Base-by-base conservation (phyloP, 2,797 vertebrate genomes). In the Alosa sapidissima region DNA sequence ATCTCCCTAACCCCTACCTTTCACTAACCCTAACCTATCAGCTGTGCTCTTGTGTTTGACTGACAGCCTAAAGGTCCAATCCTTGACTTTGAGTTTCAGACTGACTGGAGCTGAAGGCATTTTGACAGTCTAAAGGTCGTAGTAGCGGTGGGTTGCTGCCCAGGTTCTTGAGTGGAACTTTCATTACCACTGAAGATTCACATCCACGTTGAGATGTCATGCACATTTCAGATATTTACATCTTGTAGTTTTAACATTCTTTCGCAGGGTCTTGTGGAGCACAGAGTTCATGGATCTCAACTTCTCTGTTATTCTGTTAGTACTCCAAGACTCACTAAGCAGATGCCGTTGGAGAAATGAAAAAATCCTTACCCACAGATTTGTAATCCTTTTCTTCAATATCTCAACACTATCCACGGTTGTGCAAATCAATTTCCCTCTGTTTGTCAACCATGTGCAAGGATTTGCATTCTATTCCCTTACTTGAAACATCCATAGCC, bases 141-240 rank as follows among this genome's bases (percentile, higher is more conserved):
- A 58, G 2, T 54, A 21, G 19, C 16, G 19, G 55, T 58, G 55
- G 5, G 16, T 3, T 33, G 9, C 28, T 10, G 62, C 10, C 62
- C n/a, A 28, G 60, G 60, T 58, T 58, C 60, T 28, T 33, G n/a
- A 9, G 9, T 33, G 62, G 11, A 2, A 68, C 10, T 7, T 4
- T 33, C 28, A 36, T 13, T 45, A 16, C 36, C 68, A 28, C 36
- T 41, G 68, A 11, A 7, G 14, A 19, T 2, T 45, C 36, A 75
- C 36, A 19, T 58, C 55, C 28, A 68, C 3, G 1, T 68, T 68
- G 62, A 33, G 24, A 33, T 72, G 13, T 33, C 11, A 13, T 14
- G 65, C 68, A 75, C 65, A 72, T 72, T 33, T 72, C 65, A 33
- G 65, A 72, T 24, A 36, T 75, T 75, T 41, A 75, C 68, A 75